Base-by-base conservation (phyloP, 2,797 vertebrate genomes). In the Bucorvus abyssinicus region DNA sequence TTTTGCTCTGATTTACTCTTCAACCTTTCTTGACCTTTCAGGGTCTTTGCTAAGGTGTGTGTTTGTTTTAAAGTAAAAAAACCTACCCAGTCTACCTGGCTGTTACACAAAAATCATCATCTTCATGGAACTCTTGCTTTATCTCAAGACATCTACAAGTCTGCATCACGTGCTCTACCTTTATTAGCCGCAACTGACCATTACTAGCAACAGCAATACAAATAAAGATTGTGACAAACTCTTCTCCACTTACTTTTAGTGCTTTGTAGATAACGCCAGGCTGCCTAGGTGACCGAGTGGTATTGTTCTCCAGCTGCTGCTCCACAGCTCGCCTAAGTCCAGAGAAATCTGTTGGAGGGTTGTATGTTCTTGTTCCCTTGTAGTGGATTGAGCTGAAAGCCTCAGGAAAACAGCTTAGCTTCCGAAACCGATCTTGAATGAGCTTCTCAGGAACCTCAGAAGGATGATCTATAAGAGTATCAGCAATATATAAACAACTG, bases 351-450 rank as follows among this genome's bases (percentile, higher is more conserved):
- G 99, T 99, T 29, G 99, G 99, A n/a, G 99, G 99, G 93, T 97
- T 99, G 81, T 99, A 98, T 34, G 99, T 99, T 96, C 99, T 98
- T 3, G 99, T 99, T 95, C 99, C 99, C 96, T 98, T 98, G 97
- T 99, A 99, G 95, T 99, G 99, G 83, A 99, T 98, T 50, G 99
- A 99, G 94, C 99, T 99, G 97, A 99, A 99, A 96, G 99, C 99
- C 96, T 99, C 99, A 7, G 99, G 99, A 95, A 99, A 99, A 93
- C 99, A 98, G 67, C 98, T 98, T 69, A 99, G 97, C 97, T 99
- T 99, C 96, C 98, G 98, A 97, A 99, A 99, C 47, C 99, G 98
- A 93, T 99, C 99, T 96, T 98, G 98, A 91, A 99, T 98, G 94
- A 99, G 98, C 90, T 99, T 98, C 96, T 99, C 99, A 2, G 99